These are phyloP conservation scores for Temnothorax ravouxi DNA, from an alignment of 2,888 invertebrate genomes.

Conservation along the genomic window DNA sequence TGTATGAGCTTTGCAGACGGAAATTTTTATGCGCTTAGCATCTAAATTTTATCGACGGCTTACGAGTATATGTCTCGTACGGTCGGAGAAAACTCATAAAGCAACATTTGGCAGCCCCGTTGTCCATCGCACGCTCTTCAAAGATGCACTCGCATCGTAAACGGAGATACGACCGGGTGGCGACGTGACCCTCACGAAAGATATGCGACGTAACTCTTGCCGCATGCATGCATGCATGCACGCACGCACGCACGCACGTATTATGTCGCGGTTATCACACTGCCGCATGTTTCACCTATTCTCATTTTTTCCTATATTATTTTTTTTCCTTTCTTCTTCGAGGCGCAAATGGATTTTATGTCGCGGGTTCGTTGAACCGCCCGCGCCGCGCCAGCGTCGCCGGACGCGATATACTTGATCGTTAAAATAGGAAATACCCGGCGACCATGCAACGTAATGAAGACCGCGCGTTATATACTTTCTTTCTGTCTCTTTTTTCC, in stretches of 20 bases:
- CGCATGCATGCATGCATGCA: neutral
- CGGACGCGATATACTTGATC: constrained; percentile 33
- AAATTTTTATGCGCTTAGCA: neutral
- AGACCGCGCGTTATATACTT: constrained; percentile 12
- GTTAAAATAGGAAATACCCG: constrained; percentile 47
- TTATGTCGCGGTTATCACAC: constrained; percentile 23
- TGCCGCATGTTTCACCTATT: constrained; percentile 24
- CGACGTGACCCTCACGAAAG: constrained; percentile 19
- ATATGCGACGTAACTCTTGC: constrained; percentile 20
- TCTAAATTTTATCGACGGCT: constrained; percentile 44
- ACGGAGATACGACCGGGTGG: neutral
- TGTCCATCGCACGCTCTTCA: constrained; percentile 1
- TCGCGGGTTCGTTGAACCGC: constrained; percentile 48
- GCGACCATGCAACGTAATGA: constrained; percentile 55
- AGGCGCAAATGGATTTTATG: constrained; percentile 48
- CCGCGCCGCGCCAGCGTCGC: constrained; percentile 44
- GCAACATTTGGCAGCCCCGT: constrained; percentile 12
- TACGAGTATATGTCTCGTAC: constrained; percentile 2
- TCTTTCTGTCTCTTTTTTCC: neutral
- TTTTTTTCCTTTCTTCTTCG: constrained; percentile 62
- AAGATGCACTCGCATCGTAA: constrained; percentile 28
- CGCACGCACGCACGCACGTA: constrained; percentile 9
- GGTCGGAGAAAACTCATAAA: neutral
- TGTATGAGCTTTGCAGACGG: neutral
- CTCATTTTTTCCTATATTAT: neutral